These are phyloP conservation scores for Cheumatopsyche charites DNA, from an alignment of 1,140 invertebrate genomes.

Conservation along the genomic window DNA sequence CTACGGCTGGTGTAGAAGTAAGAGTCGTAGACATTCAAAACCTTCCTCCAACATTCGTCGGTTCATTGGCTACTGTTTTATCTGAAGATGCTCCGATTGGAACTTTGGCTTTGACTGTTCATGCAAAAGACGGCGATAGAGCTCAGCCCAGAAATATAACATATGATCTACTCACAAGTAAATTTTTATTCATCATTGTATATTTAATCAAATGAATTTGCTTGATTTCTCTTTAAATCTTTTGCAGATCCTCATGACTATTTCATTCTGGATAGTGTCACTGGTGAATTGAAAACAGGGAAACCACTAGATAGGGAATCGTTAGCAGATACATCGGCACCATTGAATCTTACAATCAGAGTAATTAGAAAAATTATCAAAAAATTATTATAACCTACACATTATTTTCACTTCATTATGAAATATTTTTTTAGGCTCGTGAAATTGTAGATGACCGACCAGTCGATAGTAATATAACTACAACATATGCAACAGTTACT, in stretches of 20 bases:
- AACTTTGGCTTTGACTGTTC: slow-evolving; percentile 77
- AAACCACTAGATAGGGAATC: slow-evolving; percentile 84
- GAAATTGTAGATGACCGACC: slow-evolving; percentile 77
- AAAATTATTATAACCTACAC: too few species aligned
- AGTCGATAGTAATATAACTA: slow-evolving; percentile 69
- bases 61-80: slow-evolving; percentile 79
- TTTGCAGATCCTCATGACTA: slow-evolving; percentile 83
- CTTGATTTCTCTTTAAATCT: neutral
- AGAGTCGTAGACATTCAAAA: slow-evolving; percentile 84
- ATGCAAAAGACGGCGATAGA: slow-evolving; percentile 82
- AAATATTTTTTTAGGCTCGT: slow-evolving; percentile 63
- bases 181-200: slow-evolving; percentile 53
- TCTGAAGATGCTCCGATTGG: slow-evolving; percentile 84
- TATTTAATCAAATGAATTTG: neutral
- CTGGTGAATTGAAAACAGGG: slow-evolving; percentile 81
- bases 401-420: neutral
- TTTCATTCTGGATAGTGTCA: slow-evolving; percentile 78
- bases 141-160: slow-evolving; percentile 78
- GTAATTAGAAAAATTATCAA: slow-evolving; percentile 54
- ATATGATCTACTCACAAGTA: slow-evolving; percentile 82
- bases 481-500: slow-evolving; percentile 72
- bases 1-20: slow-evolving; percentile 74
- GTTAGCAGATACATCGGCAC: slow-evolving; percentile 76
- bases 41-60: slow-evolving; percentile 80
- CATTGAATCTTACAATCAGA: slow-evolving; percentile 74